These are phyloP conservation scores for Antheraea pernyi DNA, from an alignment of 1,140 invertebrate species.

Conservation along the genomic window DNA sequence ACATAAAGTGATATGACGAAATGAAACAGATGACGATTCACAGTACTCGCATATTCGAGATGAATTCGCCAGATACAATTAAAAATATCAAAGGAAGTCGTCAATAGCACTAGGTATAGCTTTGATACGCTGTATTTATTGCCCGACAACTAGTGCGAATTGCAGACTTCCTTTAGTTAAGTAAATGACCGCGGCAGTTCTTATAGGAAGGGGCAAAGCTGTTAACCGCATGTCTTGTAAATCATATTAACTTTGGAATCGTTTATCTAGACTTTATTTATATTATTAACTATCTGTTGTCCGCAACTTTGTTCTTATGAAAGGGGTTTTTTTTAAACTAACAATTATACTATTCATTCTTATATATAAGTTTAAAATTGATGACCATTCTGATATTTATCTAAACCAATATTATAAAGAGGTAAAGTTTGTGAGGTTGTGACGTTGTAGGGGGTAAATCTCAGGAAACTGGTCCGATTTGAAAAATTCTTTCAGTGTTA, in stretches of 20 bases:
- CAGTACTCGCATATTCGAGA: slow-evolving; percentile 35
- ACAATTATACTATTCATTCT: too few species aligned
- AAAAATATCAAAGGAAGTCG: slow-evolving; percentile 36
- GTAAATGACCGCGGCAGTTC: slow-evolving; percentile 2
- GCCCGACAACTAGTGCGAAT: slow-evolving; percentile 21
- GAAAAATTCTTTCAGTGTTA: too few species aligned
- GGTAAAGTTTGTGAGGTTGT: too few species aligned
- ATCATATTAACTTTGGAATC: neutral
- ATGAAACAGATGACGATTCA: slow-evolving; percentile 57
- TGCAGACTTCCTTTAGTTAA: slow-evolving; percentile 20
- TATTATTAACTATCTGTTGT: too few species aligned
- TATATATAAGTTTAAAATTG: too few species aligned
- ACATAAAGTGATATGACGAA: slow-evolving; percentile 45
- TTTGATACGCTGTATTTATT: slow-evolving; percentile 26
- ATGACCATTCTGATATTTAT: too few species aligned
- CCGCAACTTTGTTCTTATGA: too few species aligned
- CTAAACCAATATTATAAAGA: too few species aligned
- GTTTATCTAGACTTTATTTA: neutral
- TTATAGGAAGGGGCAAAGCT: neutral
- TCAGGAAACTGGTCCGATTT: too few species aligned
- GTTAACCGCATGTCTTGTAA: neutral
- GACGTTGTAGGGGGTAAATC: too few species aligned
- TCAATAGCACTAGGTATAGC: slow-evolving; percentile 18
- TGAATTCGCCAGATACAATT: slow-evolving; percentile 25
- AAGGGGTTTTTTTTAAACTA: too few species aligned